Evolutionary conservation across 2,797 vertebrate genomes (phyloP).

Genomic region (Smutsia temminckii): DNA sequence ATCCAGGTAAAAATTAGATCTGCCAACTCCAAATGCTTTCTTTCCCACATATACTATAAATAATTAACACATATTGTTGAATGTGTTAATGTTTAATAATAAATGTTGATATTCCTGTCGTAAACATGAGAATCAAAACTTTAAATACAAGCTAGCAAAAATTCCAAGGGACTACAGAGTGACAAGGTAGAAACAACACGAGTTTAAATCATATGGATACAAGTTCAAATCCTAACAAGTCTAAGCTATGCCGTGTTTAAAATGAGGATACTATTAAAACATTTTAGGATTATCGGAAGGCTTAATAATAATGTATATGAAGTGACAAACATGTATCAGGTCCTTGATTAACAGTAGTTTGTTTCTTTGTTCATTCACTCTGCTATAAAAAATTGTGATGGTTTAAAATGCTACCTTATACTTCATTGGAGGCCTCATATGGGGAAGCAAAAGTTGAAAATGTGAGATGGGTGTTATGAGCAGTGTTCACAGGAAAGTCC

Average conservation of each 20-base stretch:
- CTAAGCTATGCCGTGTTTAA: background rate
- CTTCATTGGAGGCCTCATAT: background rate
- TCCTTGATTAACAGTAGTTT: background rate
- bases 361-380: background rate
- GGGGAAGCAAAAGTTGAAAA: background rate
- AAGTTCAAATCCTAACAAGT: background rate
- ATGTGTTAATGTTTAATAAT: constrained; percentile 55
- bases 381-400: background rate
- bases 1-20: background rate
- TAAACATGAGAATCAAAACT: constrained; percentile 8
- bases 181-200: background rate
- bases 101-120: background rate
- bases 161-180: background rate
- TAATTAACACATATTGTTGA: constrained; percentile 56
- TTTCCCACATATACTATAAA: constrained; percentile 68
- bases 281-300: background rate
- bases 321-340: background rate
- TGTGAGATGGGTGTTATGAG: background rate
- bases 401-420: background rate
- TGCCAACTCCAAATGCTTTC: constrained; percentile 62
- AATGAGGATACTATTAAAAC: background rate
- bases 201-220: background rate
- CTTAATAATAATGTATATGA: background rate
- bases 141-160: background rate
- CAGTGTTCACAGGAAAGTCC: background rate